Percentiles rank a stretch among this genome's conserved stretches.
Conservation (phyloP, 2,888 invertebrate species). For the Actias luna region DNA sequence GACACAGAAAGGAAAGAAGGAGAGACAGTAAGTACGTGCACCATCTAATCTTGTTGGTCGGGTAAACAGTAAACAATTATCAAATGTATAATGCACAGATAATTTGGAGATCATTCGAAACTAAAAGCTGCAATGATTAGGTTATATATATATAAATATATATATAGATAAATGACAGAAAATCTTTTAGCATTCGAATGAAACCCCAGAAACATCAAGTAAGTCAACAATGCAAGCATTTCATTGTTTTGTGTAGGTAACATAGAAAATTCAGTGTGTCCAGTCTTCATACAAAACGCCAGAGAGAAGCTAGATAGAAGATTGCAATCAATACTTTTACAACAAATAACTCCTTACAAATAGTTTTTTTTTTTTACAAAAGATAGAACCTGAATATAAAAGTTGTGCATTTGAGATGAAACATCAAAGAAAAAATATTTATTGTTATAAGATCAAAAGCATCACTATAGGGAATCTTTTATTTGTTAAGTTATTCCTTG, state of each 20-base stretch:
- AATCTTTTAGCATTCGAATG: slow-evolving; percentile 32
- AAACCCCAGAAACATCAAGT: slow-evolving; percentile 52
- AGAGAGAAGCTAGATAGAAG: slow-evolving; percentile 65
- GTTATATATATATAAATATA: background rate
- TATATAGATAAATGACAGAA: background rate
- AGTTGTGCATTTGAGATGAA: background rate
- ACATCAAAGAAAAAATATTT: too few relatives aligned
- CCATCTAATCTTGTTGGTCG: slow-evolving; percentile 73
- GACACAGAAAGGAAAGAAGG: slow-evolving; percentile 36
- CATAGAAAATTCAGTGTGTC: slow-evolving; percentile 51
- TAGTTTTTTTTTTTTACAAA: slow-evolving; percentile 11
- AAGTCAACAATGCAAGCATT: slow-evolving; percentile 67
- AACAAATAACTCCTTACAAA: slow-evolving; percentile 56
- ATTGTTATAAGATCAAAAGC: too few relatives aligned
- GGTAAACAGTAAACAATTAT: slow-evolving; percentile 64
- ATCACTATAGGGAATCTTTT: background rate
- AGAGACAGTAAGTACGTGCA: slow-evolving; percentile 61
- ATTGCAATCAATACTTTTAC: slow-evolving; percentile 48
- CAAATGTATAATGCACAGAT: slow-evolving; percentile 52
- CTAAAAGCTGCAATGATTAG: background rate
- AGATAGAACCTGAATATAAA: slow-evolving; percentile 13
- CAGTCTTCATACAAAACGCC: slow-evolving; percentile 40
- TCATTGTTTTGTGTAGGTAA: slow-evolving; percentile 45
- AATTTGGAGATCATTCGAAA: slow-evolving; percentile 23
- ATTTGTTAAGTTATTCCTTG: slow-evolving; percentile 6